A percentile compares a stretch with the other conserved stretches of the same genome.
Conservation (phyloP, 2,888 invertebrate species). For the Hypena proboscidalis region DNA sequence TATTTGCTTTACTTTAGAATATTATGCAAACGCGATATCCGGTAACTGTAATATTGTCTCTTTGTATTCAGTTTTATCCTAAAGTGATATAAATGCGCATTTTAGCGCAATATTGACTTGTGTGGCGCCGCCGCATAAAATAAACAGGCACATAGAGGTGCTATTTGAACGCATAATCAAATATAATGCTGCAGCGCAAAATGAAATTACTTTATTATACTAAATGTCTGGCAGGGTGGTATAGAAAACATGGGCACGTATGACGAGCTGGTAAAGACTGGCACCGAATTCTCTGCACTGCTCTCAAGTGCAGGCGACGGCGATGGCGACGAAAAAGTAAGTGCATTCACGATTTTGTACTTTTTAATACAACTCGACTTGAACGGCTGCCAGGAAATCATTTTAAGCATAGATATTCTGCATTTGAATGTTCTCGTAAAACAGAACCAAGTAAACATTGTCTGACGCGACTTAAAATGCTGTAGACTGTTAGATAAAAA, state of each 20-base stretch:
- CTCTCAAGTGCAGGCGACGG: constrained; percentile 58
- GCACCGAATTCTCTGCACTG: constrained; percentile 77
- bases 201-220: constrained; percentile 2
- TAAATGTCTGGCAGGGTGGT: constrained; percentile 68
- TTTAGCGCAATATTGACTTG: not conserved
- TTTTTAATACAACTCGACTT: constrained; percentile 8
- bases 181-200: not conserved
- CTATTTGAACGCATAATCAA: too few relatives aligned
- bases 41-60: too few relatives aligned
- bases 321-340: constrained; percentile 44
- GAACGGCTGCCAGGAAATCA: constrained; percentile 25
- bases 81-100: not conserved
- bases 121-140: too few relatives aligned
- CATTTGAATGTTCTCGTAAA: not conserved
- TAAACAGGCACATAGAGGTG: too few relatives aligned
- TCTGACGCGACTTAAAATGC: too few relatives aligned
- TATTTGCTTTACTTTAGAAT: too few relatives aligned
- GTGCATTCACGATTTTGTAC: constrained; percentile 6
- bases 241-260: constrained; percentile 86
- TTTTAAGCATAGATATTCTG: not conserved
- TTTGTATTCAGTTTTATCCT: too few relatives aligned
- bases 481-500: too few relatives aligned
- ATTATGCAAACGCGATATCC: too few relatives aligned
- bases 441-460: too few relatives aligned
- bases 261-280: constrained; percentile 81